These are phyloP conservation scores for Agriopis marginaria DNA, from an alignment of 2,888 invertebrate genomes.

Conservation along the genomic window DNA sequence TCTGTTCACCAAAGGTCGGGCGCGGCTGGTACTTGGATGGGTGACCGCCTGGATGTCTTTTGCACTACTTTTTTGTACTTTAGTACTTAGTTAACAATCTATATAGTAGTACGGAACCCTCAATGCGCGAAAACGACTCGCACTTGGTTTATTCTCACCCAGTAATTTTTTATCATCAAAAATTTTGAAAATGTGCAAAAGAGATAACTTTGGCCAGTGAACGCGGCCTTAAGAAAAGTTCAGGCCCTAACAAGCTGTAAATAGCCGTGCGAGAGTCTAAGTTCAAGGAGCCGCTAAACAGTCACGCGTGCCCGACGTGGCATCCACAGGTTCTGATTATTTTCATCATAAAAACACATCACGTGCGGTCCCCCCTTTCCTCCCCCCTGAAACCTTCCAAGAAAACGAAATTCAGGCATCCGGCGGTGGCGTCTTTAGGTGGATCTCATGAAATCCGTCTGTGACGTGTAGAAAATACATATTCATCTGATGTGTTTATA, in stretches of 20 bases:
- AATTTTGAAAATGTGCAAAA: no score
- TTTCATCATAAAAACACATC: conserved; percentile 74
- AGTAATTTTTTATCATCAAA: no score
- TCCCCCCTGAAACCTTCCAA: conserved; percentile 50
- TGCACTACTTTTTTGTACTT: no score
- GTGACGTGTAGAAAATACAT: conserved; percentile 32
- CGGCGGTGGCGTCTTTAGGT: conserved; percentile 41
- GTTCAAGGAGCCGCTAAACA: conserved; percentile 60
- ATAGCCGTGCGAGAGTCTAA: conserved; percentile 44
- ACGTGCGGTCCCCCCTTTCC: conserved; percentile 59
- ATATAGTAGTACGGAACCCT: no score
- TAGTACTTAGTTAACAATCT: no score
- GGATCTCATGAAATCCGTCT: conserved; percentile 42
- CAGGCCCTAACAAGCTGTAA: conserved; percentile 27
- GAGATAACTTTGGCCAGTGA: no score
- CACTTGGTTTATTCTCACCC: no score
- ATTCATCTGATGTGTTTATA: conserved; percentile 15
- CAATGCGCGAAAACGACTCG: no score
- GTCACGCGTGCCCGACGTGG: conserved; percentile 62
- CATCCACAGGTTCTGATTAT: conserved; percentile 70
- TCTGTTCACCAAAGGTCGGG: no score
- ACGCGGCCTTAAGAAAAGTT: conserved; percentile 23
- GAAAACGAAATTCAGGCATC: conserved; percentile 51
- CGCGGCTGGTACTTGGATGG: no score
- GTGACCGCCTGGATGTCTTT: no score